These are phyloP conservation scores for Colossoma macropomum DNA, from an alignment of 2,113 vertebrate genomes.

Conservation along the genomic window DNA sequence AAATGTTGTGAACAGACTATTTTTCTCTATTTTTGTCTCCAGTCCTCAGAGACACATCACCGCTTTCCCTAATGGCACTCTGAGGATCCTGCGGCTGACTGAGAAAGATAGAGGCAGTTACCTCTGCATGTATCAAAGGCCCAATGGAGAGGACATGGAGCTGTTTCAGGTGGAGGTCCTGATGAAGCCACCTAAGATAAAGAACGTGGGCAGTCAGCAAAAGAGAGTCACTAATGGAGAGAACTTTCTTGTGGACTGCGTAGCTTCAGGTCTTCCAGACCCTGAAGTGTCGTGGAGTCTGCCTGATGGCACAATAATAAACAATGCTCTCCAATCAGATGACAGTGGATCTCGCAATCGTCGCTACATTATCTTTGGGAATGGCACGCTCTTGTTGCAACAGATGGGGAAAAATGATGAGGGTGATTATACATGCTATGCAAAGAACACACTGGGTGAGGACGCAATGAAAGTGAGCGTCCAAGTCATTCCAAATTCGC, in stretches of 20 bases:
- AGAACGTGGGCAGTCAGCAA: conserved; percentile 70
- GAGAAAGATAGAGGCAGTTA: conserved; percentile 77
- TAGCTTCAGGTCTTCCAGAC: conserved; percentile 78
- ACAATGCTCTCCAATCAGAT: conserved; percentile 78
- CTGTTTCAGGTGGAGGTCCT: conserved; percentile 76
- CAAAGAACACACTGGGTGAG: conserved; percentile 78
- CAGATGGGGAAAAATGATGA: conserved; percentile 79
- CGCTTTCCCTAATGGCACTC: conserved; percentile 79
- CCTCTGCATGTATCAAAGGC: conserved; percentile 75
- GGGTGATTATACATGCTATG: conserved; percentile 80
- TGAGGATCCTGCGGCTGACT: conserved; percentile 78
- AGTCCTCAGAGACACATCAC: conserved; percentile 77
- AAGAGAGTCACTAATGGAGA: conserved; percentile 74
- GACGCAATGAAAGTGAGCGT: conserved; percentile 79
- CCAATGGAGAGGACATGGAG: conserved; percentile 80
- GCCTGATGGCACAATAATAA: conserved; percentile 80
- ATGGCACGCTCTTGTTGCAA: conserved; percentile 79
- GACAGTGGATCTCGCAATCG: conserved; percentile 72
- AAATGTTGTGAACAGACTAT: conserved; percentile 18
- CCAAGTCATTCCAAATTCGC: conserved; percentile 70
- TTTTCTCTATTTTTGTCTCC: conserved; percentile 54
- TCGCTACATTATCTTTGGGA: conserved; percentile 78
- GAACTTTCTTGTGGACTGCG: conserved; percentile 81
- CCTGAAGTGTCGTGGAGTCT: conserved; percentile 81
- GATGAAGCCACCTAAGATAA: conserved; percentile 79